phyloP scores from a whole-genome alignment of 2,113 vertebrate species.

The Thymallus thymallus region DNA sequence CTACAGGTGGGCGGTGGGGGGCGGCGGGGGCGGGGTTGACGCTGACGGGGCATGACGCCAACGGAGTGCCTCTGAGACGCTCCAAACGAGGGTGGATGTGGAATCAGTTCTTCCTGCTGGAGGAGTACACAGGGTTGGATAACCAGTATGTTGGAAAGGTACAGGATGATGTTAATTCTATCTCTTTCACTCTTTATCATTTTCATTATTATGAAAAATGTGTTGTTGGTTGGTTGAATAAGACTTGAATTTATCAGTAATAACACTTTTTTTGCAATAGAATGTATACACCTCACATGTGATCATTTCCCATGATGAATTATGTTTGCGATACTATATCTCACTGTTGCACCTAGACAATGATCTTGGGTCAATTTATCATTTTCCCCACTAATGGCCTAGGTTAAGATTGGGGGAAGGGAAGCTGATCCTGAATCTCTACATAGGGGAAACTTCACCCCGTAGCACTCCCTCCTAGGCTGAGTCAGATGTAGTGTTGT shows the following conservation, averaged over 20 bases:
- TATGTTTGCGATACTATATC: too few species aligned
- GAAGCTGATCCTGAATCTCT: too few species aligned
- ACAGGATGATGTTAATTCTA: not conserved
- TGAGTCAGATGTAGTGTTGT: conserved; percentile 28
- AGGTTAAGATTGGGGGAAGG: too few species aligned
- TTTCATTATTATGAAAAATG: too few species aligned
- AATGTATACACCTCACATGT: not conserved
- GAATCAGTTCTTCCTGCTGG: conserved; percentile 98
- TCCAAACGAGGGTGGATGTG: conserved; percentile 98
- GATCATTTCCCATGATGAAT: too few species aligned
- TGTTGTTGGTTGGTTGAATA: too few species aligned
- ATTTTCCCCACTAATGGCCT: too few species aligned
- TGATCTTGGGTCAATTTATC: not conserved
- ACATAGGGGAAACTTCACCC: too few species aligned
- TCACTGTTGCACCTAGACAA: not conserved
- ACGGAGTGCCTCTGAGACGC: conserved; percentile 76
- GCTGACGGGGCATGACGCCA: conserved; percentile 54
- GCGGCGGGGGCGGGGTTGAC: conserved; percentile 40
- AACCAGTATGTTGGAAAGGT: conserved; percentile 97
- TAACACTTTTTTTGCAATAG: not conserved
- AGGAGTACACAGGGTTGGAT: conserved; percentile 91
- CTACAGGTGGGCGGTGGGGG: conserved; percentile 78
- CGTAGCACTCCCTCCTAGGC: conserved; percentile 15
- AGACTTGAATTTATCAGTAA: too few species aligned
- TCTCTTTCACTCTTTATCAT: not conserved